These are phyloP conservation scores for Nomia melanderi DNA, from an alignment of 1,140 invertebrate species.

Conservation along the genomic window DNA sequence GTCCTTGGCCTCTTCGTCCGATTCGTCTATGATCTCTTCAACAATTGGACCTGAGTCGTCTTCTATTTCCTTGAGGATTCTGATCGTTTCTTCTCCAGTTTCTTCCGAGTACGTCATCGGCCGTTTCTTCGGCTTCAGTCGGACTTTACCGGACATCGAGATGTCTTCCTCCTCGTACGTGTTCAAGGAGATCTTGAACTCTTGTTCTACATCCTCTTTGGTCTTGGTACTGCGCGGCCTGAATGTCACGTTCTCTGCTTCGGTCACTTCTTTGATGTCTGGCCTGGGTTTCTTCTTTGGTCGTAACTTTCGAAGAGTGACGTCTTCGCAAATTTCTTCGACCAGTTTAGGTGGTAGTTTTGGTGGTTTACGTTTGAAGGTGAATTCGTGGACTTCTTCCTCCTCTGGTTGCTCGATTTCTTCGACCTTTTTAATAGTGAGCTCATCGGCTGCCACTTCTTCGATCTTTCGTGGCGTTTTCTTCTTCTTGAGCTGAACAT, in stretches of 20 bases:
- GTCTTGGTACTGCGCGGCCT: conserved; percentile 86
- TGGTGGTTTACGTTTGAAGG: conserved; percentile 80
- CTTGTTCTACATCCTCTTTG: conserved; percentile 92
- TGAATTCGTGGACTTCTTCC: conserved; percentile 75
- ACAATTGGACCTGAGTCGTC: conserved; percentile 84
- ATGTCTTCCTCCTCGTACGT: conserved; percentile 93
- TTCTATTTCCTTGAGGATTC: conserved; percentile 86
- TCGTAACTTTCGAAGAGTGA: conserved; percentile 87
- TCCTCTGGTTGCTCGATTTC: conserved; percentile 65
- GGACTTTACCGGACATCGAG: conserved; percentile 90
- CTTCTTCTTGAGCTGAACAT: conserved; percentile 57
- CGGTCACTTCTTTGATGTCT: conserved; percentile 86
- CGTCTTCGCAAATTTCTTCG: conserved; percentile 87
- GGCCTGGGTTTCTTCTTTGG: conserved; percentile 83
- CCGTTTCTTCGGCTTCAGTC: conserved; percentile 86
- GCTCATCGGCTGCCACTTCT: conserved; percentile 78
- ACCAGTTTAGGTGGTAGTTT: conserved; percentile 80
- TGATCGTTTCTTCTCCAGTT: conserved; percentile 86
- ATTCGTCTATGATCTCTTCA: conserved; percentile 86
- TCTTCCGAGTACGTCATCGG: conserved; percentile 87
- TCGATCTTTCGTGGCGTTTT: conserved; percentile 45
- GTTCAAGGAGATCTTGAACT: conserved; percentile 91
- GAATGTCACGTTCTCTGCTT: conserved; percentile 88
- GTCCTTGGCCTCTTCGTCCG: conserved; percentile 83
- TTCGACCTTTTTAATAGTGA: conserved; percentile 61